phyloP scores from a whole-genome alignment of 2,113 vertebrate genomes.

The Mesocricetus auratus region DNA sequence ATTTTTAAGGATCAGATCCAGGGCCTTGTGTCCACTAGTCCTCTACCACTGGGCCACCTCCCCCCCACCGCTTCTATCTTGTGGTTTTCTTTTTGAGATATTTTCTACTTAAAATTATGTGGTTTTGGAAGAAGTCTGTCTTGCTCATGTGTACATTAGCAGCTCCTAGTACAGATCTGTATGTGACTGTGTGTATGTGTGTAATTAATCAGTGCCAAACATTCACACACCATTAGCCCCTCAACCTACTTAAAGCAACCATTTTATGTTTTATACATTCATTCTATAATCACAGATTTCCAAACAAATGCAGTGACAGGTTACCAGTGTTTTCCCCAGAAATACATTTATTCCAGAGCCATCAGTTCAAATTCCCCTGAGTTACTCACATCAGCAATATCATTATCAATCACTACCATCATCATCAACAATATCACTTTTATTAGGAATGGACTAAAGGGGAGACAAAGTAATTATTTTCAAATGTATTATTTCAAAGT shows the following conservation, averaged over 20 bases:
- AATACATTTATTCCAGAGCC: slow-evolving; percentile 7
- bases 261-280: slow-evolving; percentile 39
- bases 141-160: not conserved
- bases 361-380: not conserved
- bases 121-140: not conserved
- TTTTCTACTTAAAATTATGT: slow-evolving; percentile 16
- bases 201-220: slow-evolving; percentile 22
- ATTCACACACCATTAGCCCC: slow-evolving; percentile 32
- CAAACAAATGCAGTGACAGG: slow-evolving; percentile 15
- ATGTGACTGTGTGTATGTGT: not conserved
- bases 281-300: slow-evolving; percentile 52
- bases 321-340: slow-evolving; percentile 8
- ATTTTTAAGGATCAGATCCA: not conserved
- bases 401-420: not conserved
- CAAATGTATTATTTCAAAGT: not conserved
- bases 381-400: not conserved
- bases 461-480: not conserved
- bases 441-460: not conserved
- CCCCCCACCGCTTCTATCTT: not conserved
- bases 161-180: not conserved
- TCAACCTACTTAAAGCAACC: slow-evolving; percentile 32
- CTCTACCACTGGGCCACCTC: not conserved
- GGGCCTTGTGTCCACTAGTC: not conserved
- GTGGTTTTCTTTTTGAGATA: not conserved
- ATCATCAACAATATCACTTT: not conserved